Conservation (phyloP, 2,113 vertebrate species). For the Gavia stellata region DNA sequence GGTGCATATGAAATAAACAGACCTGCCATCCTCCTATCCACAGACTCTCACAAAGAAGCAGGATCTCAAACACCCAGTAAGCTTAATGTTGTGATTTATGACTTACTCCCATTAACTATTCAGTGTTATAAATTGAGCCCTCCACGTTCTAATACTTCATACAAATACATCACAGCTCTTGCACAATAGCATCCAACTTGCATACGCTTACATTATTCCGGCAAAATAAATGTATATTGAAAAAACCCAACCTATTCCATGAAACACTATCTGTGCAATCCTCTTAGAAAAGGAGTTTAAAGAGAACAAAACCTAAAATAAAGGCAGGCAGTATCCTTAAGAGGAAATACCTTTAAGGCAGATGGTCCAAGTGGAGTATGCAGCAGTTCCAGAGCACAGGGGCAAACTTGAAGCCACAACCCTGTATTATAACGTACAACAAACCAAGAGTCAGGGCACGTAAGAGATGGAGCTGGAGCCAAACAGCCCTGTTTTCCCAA, state of each 20-base stretch:
- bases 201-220: neutral
- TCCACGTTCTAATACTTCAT: slow-evolving; percentile 18
- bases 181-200: slow-evolving; percentile 30
- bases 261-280: neutral
- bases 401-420: neutral
- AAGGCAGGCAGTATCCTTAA: neutral
- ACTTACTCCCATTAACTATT: slow-evolving; percentile 46
- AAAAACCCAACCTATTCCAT: neutral
- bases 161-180: slow-evolving; percentile 33
- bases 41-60: neutral
- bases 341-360: neutral
- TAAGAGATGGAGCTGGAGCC: neutral
- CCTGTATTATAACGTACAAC: rapidly evolving
- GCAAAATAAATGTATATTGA: neutral
- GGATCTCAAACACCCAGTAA: neutral
- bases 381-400: neutral
- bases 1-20: neutral
- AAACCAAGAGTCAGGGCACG: neutral
- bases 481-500: neutral
- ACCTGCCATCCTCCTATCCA: neutral
- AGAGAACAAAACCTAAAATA: neutral
- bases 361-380: neutral
- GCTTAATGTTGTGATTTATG: neutral
- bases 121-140: slow-evolving; percentile 47
- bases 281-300: neutral